Evolutionary conservation across 2,888 invertebrate genomes (phyloP).

Genomic region (Andricus curvator): DNA sequence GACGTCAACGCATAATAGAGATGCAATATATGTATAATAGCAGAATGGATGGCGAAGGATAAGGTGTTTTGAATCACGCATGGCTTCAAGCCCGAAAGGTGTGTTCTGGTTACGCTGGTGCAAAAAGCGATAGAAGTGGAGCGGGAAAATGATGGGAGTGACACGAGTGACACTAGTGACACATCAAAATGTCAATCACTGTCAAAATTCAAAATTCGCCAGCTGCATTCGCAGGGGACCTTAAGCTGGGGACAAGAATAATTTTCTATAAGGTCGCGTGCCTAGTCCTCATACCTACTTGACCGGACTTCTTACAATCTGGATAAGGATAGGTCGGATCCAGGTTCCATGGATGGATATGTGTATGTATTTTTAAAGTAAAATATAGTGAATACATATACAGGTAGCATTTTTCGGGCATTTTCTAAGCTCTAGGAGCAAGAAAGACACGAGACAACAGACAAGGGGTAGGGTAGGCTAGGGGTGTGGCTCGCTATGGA

Average conservation of each 20-base stretch:
- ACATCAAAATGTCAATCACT: slow-evolving; percentile 40
- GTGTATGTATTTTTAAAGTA: neutral
- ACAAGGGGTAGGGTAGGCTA: neutral
- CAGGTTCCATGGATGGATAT: neutral
- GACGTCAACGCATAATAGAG: slow-evolving; percentile 31
- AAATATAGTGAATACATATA: neutral
- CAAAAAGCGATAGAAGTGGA: neutral
- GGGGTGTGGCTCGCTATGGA: slow-evolving; percentile 47
- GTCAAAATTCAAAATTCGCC: neutral
- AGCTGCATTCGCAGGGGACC: slow-evolving; percentile 36
- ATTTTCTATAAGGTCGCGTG: slow-evolving; percentile 56
- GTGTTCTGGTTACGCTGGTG: neutral
- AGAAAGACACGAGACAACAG: neutral
- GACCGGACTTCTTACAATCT: slow-evolving; percentile 51
- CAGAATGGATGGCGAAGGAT: slow-evolving; percentile 28
- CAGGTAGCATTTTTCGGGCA: neutral
- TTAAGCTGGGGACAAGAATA: slow-evolving; percentile 46
- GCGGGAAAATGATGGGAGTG: slow-evolving; percentile 1
- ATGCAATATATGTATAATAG: slow-evolving; percentile 10
- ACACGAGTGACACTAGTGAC: neutral
- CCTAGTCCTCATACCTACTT: slow-evolving; percentile 52
- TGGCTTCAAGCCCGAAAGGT: neutral
- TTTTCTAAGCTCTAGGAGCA: slow-evolving; percentile 6
- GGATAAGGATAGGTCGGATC: slow-evolving; percentile 2
- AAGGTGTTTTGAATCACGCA: slow-evolving; percentile 20